Conservation (phyloP, 2,888 invertebrate genomes). For the Melikaiella ostensackeni region DNA sequence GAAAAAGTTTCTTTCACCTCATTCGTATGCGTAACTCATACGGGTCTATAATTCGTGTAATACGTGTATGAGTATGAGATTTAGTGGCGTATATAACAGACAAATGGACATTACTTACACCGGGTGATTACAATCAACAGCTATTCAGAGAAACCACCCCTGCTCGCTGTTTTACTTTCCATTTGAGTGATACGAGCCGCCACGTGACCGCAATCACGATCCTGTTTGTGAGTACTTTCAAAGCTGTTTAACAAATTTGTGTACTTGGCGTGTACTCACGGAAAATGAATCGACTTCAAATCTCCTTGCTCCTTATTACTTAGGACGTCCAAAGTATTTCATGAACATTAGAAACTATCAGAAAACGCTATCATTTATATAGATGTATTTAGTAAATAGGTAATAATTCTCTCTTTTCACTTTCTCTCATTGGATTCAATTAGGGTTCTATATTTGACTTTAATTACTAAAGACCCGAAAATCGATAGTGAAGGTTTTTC, state of each 20-base stretch:
- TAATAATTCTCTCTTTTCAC: no score
- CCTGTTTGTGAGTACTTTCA: constrained; percentile 73
- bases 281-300: not conserved
- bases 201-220: constrained; percentile 76
- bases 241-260: constrained; percentile 72
- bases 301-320: not conserved
- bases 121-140: constrained; percentile 76
- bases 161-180: constrained; percentile 72
- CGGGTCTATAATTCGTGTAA: not conserved
- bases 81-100: constrained; percentile 58
- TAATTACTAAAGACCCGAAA: no score
- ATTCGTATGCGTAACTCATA: constrained; percentile 5
- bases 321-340: not conserved
- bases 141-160: constrained; percentile 75
- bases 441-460: no score
- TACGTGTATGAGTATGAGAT: constrained; percentile 50
- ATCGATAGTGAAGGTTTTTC: no score
- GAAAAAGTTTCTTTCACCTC: not conserved
- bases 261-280: not conserved
- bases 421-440: no score
- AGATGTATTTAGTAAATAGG: no score
- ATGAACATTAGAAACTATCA: not conserved
- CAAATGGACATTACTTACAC: constrained; percentile 74
- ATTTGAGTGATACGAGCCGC: constrained; percentile 71
- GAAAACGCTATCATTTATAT: not conserved